phyloP scores from a whole-genome alignment of 2,888 invertebrate species.

The Helleia helle region DNA sequence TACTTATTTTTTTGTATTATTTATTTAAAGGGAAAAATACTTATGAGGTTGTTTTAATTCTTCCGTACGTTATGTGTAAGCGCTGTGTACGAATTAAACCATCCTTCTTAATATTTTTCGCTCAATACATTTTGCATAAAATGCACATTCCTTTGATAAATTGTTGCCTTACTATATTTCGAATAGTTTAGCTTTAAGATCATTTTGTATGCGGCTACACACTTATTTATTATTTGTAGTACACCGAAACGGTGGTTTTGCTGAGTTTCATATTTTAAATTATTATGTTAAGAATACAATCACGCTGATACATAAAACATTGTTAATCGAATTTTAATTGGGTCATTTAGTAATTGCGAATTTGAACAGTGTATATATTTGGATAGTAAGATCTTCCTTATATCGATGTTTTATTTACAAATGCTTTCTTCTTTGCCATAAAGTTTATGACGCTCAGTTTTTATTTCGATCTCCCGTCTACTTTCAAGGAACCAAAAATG shows the following conservation, averaged over 20 bases:
- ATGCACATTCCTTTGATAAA: conserved; percentile 1
- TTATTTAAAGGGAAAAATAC: neutral
- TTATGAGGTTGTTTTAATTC: too few species aligned
- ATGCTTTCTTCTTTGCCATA: too few species aligned
- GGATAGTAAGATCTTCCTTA: too few species aligned
- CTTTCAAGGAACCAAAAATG: too few species aligned
- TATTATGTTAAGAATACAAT: neutral
- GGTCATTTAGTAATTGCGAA: conserved; percentile 1
- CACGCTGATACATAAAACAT: neutral
- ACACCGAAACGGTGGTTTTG: neutral
- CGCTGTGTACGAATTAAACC: neutral
- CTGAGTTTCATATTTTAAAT: neutral
- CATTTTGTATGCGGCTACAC: neutral
- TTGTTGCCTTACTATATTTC: neutral
- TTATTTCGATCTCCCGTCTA: too few species aligned
- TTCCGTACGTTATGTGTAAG: too few species aligned
- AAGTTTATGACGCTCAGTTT: too few species aligned
- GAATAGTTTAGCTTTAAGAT: neutral
- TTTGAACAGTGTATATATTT: too few species aligned
- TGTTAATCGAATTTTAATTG: neutral
- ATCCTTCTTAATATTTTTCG: conserved; percentile 1
- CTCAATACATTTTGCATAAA: neutral
- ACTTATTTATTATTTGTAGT: neutral
- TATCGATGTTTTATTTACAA: too few species aligned
- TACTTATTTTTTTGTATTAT: neutral